Evolutionary conservation across 2,113 vertebrate species (phyloP).

Genomic region (Ciconia stormi): DNA sequence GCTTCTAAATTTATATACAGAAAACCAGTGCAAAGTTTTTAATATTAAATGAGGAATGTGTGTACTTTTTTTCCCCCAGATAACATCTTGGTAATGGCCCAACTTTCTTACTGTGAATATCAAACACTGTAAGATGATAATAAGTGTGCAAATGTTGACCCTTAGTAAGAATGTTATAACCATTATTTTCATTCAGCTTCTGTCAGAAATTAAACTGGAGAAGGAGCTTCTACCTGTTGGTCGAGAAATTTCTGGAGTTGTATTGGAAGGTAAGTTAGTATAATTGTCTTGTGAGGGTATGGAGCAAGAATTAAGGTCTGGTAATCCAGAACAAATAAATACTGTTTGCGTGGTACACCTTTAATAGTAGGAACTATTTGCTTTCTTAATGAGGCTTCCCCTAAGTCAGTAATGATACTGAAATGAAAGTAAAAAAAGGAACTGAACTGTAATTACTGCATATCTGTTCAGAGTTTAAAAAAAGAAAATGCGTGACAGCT

Average conservation of each 20-base stretch:
- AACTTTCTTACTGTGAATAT: not conserved
- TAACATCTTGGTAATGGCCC: not conserved
- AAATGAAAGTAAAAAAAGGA: not conserved
- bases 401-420: not conserved
- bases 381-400: not conserved
- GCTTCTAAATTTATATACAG: not conserved
- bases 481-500: not conserved
- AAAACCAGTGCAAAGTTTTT: not conserved
- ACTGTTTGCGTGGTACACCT: not conserved
- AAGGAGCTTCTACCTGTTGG: constrained; percentile 86
- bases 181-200: constrained; percentile 76
- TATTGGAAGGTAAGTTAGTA: constrained; percentile 84
- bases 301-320: not conserved
- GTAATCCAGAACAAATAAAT: not conserved
- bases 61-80: not conserved
- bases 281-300: not conserved
- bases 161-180: not conserved
- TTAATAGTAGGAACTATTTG: not conserved
- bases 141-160: not conserved
- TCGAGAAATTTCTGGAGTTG: constrained; percentile 88
- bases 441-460: not conserved
- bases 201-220: constrained; percentile 81
- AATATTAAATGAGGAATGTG: not conserved
- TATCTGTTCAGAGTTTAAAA: not conserved
- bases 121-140: not conserved